These are phyloP conservation scores for Ennomos fuscantarius DNA, from an alignment of 2,888 invertebrate species.

Conservation along the genomic window DNA sequence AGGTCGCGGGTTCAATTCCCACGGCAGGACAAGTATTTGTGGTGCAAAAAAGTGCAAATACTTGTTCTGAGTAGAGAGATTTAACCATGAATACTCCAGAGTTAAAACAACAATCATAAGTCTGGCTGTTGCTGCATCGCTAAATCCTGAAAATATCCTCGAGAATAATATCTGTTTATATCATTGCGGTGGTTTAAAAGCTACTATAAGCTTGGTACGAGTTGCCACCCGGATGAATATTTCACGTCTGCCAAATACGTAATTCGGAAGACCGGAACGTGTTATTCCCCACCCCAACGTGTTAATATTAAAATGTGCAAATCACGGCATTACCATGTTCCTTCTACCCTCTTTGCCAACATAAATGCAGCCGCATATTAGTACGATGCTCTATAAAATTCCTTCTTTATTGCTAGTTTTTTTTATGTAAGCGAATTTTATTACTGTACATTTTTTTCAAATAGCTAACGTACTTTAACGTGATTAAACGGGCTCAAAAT, in stretches of 20 bases:
- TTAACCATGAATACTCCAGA: no score
- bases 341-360: constrained; percentile 50
- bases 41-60: no score
- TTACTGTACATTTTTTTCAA: no score
- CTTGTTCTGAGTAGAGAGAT: no score
- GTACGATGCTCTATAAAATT: background rate
- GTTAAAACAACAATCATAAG: no score
- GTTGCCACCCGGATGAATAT: constrained; percentile 58
- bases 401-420: no score
- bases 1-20: no score
- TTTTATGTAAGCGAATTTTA: no score
- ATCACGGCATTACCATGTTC: constrained; percentile 69
- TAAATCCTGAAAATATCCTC: constrained; percentile 12
- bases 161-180: constrained; percentile 20
- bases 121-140: no score
- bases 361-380: constrained; percentile 56
- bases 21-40: no score
- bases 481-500: no score
- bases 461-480: no score
- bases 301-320: constrained; percentile 80
- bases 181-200: constrained; percentile 20
- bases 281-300: constrained; percentile 46
- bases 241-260: constrained; percentile 64
- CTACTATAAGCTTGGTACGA: constrained; percentile 20
- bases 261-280: constrained; percentile 61